A percentile compares a stretch with the other conserved stretches of the same genome.
Evolutionary conservation across 2,797 vertebrate species (phyloP).

Genomic region (Nannoperca obscura): DNA sequence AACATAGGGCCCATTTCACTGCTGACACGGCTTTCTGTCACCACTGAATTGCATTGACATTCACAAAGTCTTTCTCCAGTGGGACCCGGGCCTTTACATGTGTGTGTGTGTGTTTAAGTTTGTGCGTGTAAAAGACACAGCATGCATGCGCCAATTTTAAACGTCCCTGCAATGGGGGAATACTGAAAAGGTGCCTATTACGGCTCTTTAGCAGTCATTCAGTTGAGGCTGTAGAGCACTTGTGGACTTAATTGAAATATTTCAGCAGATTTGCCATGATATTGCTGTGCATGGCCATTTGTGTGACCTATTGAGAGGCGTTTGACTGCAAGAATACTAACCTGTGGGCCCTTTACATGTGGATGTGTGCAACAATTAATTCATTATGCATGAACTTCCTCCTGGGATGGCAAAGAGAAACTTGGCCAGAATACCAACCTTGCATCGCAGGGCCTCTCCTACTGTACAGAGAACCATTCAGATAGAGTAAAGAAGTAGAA

Average conservation of each 20-base stretch:
- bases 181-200: conserved; percentile 42
- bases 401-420: conserved; percentile 66
- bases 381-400: conserved; percentile 84
- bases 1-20: conserved; percentile 69
- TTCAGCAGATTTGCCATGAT: conserved; percentile 60
- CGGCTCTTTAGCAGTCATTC: conserved; percentile 52
- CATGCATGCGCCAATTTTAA: conserved; percentile 47
- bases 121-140: conserved; percentile 12
- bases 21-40: conserved; percentile 77
- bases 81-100: conserved; percentile 47
- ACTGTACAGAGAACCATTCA: conserved; percentile 58
- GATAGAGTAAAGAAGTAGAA: conserved; percentile 13
- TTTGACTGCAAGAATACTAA: conserved; percentile 74
- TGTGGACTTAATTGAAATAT: conserved; percentile 67
- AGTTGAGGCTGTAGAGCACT: conserved; percentile 37
- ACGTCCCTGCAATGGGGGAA: conserved; percentile 15
- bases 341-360: conserved; percentile 74
- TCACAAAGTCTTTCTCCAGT: conserved; percentile 73
- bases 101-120: conserved; percentile 12
- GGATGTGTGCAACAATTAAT: conserved; percentile 80
- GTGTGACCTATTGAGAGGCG: conserved; percentile 71
- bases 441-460: conserved; percentile 43
- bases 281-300: conserved; percentile 53
- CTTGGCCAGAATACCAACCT: conserved; percentile 75
- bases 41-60: conserved; percentile 74